A percentile compares a stretch with the other conserved stretches of the same genome.
Conservation (phyloP, 1,140 invertebrate species). For the Polypedilum vanderplanki region DNA sequence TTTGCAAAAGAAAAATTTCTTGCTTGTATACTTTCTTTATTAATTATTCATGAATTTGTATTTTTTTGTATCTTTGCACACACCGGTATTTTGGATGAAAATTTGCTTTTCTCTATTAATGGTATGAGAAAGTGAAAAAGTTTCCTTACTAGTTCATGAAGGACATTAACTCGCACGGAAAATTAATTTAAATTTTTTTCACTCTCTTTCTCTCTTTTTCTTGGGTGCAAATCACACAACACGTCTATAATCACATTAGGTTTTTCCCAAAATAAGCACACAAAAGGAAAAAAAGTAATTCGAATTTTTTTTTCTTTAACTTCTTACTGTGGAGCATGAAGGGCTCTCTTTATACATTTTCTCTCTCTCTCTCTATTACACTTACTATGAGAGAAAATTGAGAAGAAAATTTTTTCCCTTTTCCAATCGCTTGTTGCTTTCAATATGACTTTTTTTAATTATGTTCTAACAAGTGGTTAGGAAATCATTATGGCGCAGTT, state of each 20-base stretch:
- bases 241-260: conserved; percentile 17
- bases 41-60: conserved; percentile 4
- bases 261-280: conserved; percentile 6
- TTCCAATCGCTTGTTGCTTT: conserved; percentile 24
- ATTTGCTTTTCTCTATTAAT: background rate
- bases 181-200: background rate
- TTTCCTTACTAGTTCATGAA: too few species aligned
- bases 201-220: background rate
- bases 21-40: background rate
- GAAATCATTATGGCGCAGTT: conserved; percentile 22
- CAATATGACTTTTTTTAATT: conserved; percentile 26
- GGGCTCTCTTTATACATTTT: background rate
- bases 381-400: background rate
- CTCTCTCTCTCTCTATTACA: background rate
- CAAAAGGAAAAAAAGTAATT: background rate
- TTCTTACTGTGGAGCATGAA: background rate
- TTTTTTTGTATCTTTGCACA: background rate
- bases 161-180: background rate
- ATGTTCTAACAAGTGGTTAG: conserved; percentile 27
- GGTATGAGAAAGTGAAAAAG: background rate
- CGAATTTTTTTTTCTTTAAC: background rate
- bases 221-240: background rate
- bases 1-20: background rate
- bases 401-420: background rate
- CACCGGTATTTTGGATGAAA: background rate